These are phyloP conservation scores for Trachelus troglodyta DNA, from an alignment of 2,888 invertebrate species.

Conservation along the genomic window DNA sequence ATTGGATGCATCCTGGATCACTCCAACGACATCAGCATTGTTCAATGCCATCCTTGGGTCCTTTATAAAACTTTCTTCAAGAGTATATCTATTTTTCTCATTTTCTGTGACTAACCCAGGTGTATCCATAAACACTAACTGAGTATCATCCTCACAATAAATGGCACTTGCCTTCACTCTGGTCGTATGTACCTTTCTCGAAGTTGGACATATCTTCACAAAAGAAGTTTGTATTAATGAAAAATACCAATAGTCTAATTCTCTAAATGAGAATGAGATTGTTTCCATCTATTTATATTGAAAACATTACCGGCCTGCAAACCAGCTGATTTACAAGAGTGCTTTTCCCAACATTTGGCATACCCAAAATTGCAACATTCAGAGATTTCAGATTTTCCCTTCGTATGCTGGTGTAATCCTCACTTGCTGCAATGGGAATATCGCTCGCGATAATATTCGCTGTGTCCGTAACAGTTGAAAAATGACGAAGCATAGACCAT, in stretches of 20 bases:
- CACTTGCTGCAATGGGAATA: background rate
- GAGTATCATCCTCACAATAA: constrained; percentile 79
- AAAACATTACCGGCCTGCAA: constrained; percentile 75
- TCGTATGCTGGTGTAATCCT: constrained; percentile 12
- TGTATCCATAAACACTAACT: constrained; percentile 92
- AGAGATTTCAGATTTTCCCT: constrained; percentile 64
- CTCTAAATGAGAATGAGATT: background rate
- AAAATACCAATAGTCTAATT: background rate
- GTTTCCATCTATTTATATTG: no score
- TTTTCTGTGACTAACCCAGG: constrained; percentile 85
- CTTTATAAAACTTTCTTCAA: constrained; percentile 71
- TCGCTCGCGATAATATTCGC: no score
- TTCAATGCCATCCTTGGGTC: constrained; percentile 73
- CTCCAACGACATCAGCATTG: constrained; percentile 84
- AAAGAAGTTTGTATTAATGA: constrained; percentile 30
- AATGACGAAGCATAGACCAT: no score
- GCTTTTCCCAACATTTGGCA: constrained; percentile 96
- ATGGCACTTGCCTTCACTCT: constrained; percentile 79
- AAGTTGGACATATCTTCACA: constrained; percentile 86
- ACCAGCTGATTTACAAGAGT: constrained; percentile 90
- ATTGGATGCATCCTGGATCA: constrained; percentile 87
- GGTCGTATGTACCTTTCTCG: constrained; percentile 93
- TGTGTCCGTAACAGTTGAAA: no score
- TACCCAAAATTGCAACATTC: constrained; percentile 88
- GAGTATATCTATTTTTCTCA: constrained; percentile 75